Evolutionary conservation across 2,888 invertebrate species (phyloP).

Genomic region (Xestia c-nigrum): DNA sequence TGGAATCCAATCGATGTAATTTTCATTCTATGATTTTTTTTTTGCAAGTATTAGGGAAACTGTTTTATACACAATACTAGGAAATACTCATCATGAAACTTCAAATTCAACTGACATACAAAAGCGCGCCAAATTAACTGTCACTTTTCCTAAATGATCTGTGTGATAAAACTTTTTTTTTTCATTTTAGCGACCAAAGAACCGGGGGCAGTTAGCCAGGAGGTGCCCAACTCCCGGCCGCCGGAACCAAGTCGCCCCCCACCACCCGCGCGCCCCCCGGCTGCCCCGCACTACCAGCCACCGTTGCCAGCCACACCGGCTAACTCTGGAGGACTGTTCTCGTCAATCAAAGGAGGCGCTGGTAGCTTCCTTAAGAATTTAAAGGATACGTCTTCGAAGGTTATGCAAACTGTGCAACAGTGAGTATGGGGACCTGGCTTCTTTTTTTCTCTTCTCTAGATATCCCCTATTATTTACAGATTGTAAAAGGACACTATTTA

Average conservation of each 20-base stretch:
- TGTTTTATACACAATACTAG: neutral
- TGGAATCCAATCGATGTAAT: neutral
- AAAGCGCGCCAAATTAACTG: conserved; percentile 11
- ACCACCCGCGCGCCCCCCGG: conserved; percentile 77
- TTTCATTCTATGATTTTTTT: neutral
- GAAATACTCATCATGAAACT: neutral
- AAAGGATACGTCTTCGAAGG: conserved; percentile 98
- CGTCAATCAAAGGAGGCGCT: conserved; percentile 97
- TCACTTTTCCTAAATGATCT: conserved; percentile 2
- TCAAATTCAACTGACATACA: conserved; percentile 4
- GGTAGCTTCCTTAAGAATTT: conserved; percentile 98
- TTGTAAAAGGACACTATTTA: neutral
- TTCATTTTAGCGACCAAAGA: conserved; percentile 81
- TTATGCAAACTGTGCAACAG: conserved; percentile 99
- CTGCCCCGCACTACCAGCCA: conserved; percentile 79
- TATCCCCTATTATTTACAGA: neutral
- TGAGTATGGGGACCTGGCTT: conserved; percentile 79
- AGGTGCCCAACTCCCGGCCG: conserved; percentile 78
- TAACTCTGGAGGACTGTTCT: conserved; percentile 92
- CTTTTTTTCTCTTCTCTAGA: neutral
- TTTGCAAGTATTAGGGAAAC: neutral
- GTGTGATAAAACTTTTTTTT: conserved; percentile 16
- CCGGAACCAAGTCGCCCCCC: conserved; percentile 83
- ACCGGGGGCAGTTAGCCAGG: conserved; percentile 73
- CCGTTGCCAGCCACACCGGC: conserved; percentile 75